Conservation (phyloP, 2,797 vertebrate genomes). For the Carapus acus region DNA sequence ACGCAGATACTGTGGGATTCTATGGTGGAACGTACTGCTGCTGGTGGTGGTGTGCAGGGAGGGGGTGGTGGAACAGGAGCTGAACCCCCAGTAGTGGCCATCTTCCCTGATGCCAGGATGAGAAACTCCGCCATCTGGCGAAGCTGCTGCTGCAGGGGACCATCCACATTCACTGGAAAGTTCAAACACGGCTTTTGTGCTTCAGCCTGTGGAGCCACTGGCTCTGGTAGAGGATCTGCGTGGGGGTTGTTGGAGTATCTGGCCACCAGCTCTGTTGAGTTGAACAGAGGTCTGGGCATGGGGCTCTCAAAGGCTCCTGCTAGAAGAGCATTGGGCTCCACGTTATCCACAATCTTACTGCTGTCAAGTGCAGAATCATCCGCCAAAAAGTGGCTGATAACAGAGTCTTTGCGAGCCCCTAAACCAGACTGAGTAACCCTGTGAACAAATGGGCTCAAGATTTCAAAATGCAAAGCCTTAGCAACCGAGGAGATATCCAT, state of each 20-base stretch:
- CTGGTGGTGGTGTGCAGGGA: neutral
- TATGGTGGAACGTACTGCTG: constrained; percentile 16
- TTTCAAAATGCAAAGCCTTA: constrained; percentile 38
- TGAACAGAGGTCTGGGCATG: constrained; percentile 65
- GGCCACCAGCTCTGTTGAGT: constrained; percentile 62
- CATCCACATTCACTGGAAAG: constrained; percentile 42
- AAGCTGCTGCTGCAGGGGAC: constrained; percentile 72
- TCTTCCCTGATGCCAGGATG: constrained; percentile 63
- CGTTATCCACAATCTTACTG: constrained; percentile 35
- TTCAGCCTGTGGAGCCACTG: constrained; percentile 3
- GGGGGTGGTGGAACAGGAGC: constrained; percentile 11
- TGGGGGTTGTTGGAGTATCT: constrained; percentile 17
- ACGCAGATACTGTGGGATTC: constrained; percentile 55
- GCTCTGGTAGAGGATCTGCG: neutral
- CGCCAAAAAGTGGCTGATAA: constrained; percentile 15
- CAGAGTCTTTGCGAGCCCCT: constrained; percentile 3
- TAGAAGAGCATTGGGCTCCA: constrained; percentile 36
- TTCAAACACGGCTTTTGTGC: constrained; percentile 26
- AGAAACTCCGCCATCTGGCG: constrained; percentile 74
- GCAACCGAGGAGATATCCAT: constrained; percentile 43
- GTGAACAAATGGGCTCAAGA: constrained; percentile 44
- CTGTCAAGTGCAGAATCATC: constrained; percentile 32
- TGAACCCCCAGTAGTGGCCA: constrained; percentile 29
- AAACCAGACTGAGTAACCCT: constrained; percentile 31
- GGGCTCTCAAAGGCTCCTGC: constrained; percentile 62